Base-by-base conservation (phyloP, 1,140 invertebrate genomes). In the Eubasilissa regina region DNA sequence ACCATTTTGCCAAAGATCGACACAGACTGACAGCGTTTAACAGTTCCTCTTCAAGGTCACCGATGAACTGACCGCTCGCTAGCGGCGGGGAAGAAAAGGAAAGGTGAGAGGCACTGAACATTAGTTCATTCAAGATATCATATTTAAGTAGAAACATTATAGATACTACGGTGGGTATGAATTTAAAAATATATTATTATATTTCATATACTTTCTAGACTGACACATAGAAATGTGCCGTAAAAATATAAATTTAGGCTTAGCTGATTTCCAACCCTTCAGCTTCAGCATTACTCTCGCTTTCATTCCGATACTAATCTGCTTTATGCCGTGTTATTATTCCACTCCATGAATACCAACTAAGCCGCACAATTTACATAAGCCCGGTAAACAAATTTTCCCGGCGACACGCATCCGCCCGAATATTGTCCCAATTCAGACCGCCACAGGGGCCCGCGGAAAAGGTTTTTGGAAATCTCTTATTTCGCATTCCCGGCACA, bases 281-380 rank as follows among this genome's bases (percentile, higher is more conserved):
- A 35, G 25, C 25, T 6, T 1, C 1, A 35, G 25, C 25, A 35
- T 35, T 35, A 35, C 25, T 58, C 0, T 21, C 6, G 55, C 7
- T 58, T 58, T 58, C 19, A 56, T 56, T 58, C 3, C 15, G 17
- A 21, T 15, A 13, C 55, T 58, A 17, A 58, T 0, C 7, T 19
- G 60, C 19, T 64, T 64, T 43, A 19, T 13, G 60, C 25, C 4
- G 25, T 62, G 19, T 64, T 64, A 35, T 35, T 35, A 35, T 35
- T 35, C 25, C 25, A 3, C 25, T 68, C 60, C 64, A 45, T 75
- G 60, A 53, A 25, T 58, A 55, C 19, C 53, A 76, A 55, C 19
- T 43, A 76, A 76, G 58, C 45, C 62, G n/a, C 19, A 44, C 43
- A 47, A 62, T 60, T 76, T 60, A 13, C 74, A 62, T 62, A 76